Base-by-base conservation (phyloP, 2,888 invertebrate genomes). In the Temnothorax ravouxi region DNA sequence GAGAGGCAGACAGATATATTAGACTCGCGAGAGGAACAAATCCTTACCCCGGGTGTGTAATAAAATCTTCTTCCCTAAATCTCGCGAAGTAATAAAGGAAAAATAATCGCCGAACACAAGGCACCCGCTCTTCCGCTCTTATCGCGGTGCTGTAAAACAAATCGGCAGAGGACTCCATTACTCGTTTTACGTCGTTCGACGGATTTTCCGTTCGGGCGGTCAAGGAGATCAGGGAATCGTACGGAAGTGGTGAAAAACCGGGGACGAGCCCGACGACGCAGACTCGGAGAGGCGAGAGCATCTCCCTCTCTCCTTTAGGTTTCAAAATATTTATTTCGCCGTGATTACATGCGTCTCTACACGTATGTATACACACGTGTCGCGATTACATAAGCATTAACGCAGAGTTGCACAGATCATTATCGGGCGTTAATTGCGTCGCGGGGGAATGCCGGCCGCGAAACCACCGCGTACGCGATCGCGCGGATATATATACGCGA, bases 251-350 rank as follows among this genome's bases (percentile, higher is more conserved):
- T 25, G 8, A 41, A 47, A 47, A 18, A 21, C 4, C 8, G 2
- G 38, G 18, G 3, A 15, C 2, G 5, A 13, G n/a, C 5, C 21
- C 41, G 38, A 54, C 25, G 34, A 34, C 9, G 2, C 72, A n/a
- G 21, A 62, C 38, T 52, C 54, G 56, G 64, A 34, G 34, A 34
- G 6, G 0, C 34, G 34, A 34, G 0, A 34, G 34, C 34, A 0
- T 5, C 21, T 61, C 47, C 62, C 8, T 18, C 18, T 4, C 5
- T 25, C 25, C 9, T 25, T 25, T 71, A 83, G 81, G 50, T 87
- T 90, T 91, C 86, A 92, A 92, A 92, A 92, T 92, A 92, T 92
- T 92, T 92, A 93, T 92, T 91, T 89, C 84, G 69, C 66, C 81
- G 87, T 88, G 84, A 86, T 88, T 90, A 91, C 88, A 89, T 89